Percentiles rank a stretch among this genome's conserved stretches.
Conservation (phyloP, 2,888 invertebrate species). For the Zygothrica quintamaculata region DNA sequence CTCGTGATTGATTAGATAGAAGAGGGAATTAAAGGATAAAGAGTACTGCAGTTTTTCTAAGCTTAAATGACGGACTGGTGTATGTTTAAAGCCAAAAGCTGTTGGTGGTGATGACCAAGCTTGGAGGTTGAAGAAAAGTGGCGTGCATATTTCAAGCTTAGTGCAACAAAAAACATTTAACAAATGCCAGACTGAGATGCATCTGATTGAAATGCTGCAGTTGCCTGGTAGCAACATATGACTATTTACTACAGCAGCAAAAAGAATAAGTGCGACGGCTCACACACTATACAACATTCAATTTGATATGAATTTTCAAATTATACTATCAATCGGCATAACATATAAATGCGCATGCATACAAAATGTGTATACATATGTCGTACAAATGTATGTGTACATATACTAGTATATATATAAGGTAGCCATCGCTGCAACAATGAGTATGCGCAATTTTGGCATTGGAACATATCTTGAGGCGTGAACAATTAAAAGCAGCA, state of each 20-base stretch:
- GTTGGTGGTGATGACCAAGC: conserved; percentile 9
- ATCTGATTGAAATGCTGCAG: conserved; percentile 16
- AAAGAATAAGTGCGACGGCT: conserved; percentile 59
- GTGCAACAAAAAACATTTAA: conserved; percentile 76
- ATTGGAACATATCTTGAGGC: conserved; percentile 50
- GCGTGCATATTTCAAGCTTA: conserved; percentile 74
- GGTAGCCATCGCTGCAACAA: conserved; percentile 42
- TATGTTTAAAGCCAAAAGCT: conserved; percentile 67
- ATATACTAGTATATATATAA: conserved; percentile 1
- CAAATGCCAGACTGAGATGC: conserved; percentile 66
- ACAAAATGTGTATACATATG: conserved; percentile 14
- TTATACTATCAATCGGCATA: conserved; percentile 65
- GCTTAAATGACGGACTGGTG: conserved; percentile 60
- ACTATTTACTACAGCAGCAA: conserved; percentile 28
- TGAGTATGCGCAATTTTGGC: conserved; percentile 68
- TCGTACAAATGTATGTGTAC: too few relatives aligned
- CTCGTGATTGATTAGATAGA: conserved; percentile 14
- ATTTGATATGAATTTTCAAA: conserved; percentile 74
- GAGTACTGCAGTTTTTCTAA: conserved; percentile 57
- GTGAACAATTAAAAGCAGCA: conserved; percentile 52
- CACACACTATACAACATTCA: conserved; percentile 47
- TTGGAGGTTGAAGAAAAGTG: conserved; percentile 45
- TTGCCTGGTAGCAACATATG: conserved; percentile 47
- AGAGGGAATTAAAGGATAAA: conserved; percentile 2
- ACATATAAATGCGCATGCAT: not conserved